Evolutionary conservation across 64 coral and sea anemone species (phyloP), one percentile per base, ranked within the genome.

Genomic region (Anthopleura sola): DNA sequence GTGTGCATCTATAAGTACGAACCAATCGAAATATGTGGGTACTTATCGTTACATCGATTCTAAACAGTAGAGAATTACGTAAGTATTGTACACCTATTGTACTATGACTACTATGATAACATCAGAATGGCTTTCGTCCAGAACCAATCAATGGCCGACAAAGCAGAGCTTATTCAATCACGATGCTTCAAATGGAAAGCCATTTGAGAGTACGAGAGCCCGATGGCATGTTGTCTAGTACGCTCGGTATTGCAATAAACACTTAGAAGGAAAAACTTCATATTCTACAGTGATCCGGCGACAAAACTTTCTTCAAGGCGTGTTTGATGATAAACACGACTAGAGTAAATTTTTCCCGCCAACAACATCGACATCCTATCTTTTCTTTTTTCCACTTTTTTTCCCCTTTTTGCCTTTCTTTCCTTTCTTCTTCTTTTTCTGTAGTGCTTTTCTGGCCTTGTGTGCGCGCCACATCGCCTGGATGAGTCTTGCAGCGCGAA

Each of bases 381-480:
- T 90, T 33, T 95, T 95, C 47, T 95, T 91, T 80, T 91, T 88
- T 28, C 93, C 90, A 21, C 90, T 82, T 80, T 90, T 97, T 44
- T 97, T 97, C 16, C 85, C 85, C 75, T 87, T 87, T 77, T 99
- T 99, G 14, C 87, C 85, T 26, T 92, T 87, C 76, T 99, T 90
- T 20, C 84, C 84, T 75, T 90, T 94, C 48, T 92, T 92, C 53
- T 91, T 91, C 81, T 94, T 94, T n/a, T 87, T 94, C 75, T 99
- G 94, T 18, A 94, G 90, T 71, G 83, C 69, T 66, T 99, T 99
- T 62, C 93, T 99, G 6, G 97, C 97, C 77, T 85, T 99, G 79
- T 94, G 90, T 37, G 97, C 90, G 37, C 97, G 87, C 97, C 97
- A 99, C 38, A 99, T 85, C 37, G 93, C 80, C 49, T 99, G 97